Evolutionary conservation across 2,113 vertebrate genomes (phyloP).

Genomic region (Empidonax traillii): DNA sequence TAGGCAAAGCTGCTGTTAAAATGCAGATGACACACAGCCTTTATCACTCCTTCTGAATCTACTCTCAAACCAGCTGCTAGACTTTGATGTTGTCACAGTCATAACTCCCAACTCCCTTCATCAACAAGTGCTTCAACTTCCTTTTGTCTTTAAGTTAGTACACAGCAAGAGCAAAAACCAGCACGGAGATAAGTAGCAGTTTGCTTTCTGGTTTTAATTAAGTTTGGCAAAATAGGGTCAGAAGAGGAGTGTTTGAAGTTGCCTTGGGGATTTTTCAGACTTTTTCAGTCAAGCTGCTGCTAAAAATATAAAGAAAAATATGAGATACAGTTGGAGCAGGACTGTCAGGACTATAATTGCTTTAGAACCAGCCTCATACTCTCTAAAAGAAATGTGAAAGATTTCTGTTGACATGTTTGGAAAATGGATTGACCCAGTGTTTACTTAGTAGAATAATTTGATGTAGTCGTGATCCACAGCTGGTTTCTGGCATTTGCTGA

Average conservation of each 20-base stretch:
- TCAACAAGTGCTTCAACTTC: background rate
- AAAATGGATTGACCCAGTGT: background rate
- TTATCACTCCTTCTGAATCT: background rate
- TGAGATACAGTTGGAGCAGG: background rate
- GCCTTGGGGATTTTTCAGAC: background rate
- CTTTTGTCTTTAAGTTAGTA: background rate
- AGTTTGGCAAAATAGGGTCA: slow-evolving; percentile 14
- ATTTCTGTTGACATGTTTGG: background rate
- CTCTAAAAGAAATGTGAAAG: background rate
- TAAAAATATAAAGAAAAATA: background rate
- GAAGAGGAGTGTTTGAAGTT: background rate
- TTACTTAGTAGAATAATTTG: slow-evolving; percentile 25
- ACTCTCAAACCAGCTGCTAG: background rate
- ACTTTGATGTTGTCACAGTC: background rate
- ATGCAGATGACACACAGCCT: background rate
- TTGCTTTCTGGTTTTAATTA: background rate
- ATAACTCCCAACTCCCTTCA: no score
- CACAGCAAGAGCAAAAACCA: background rate
- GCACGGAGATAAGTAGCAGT: background rate
- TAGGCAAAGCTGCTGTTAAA: background rate
- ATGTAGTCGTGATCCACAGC: background rate
- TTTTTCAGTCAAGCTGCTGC: background rate
- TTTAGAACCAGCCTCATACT: background rate
- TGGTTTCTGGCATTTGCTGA: background rate
- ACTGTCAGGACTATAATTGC: background rate